phyloP scores from a whole-genome alignment of 2,113 vertebrate genomes.

The Perca schrenkii region DNA sequence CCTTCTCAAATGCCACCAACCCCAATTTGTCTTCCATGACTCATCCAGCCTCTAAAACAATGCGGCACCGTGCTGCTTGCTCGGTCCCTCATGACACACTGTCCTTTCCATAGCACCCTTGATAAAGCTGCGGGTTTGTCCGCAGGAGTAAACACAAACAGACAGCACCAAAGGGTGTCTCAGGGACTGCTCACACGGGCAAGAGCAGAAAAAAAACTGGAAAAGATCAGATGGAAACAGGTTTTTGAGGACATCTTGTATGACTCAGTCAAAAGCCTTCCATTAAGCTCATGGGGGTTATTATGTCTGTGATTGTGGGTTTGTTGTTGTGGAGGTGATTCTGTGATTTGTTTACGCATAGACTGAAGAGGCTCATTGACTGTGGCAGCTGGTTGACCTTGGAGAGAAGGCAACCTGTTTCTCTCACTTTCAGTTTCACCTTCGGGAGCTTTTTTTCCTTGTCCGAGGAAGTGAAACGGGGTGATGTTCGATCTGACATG shows the following conservation, averaged over 20 bases:
- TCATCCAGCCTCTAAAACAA: conserved; percentile 78
- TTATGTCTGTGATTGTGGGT: conserved; percentile 26
- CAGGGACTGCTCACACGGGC: neutral
- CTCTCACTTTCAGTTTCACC: conserved; percentile 59
- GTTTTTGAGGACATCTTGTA: conserved; percentile 36
- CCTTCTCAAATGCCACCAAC: conserved; percentile 68
- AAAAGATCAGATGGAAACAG: conserved; percentile 21
- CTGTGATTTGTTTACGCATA: conserved; percentile 59
- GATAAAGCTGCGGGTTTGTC: conserved; percentile 56
- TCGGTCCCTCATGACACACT: conserved; percentile 57
- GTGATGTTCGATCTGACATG: conserved; percentile 50
- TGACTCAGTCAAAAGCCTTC: conserved; percentile 45
- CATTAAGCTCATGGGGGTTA: conserved; percentile 23
- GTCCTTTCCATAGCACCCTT: conserved; percentile 63
- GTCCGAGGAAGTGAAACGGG: conserved; percentile 44
- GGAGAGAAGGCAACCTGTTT: conserved; percentile 64
- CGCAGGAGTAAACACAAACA: conserved; percentile 59
- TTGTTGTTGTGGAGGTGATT: conserved; percentile 28
- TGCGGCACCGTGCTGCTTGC: conserved; percentile 63
- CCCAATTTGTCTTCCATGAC: conserved; percentile 69
- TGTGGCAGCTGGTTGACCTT: conserved; percentile 77
- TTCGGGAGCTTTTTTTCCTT: conserved; percentile 23
- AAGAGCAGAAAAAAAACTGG: neutral
- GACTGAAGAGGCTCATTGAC: conserved; percentile 70
- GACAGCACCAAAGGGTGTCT: conserved; percentile 56